Percentiles rank a stretch among this genome's conserved stretches.
Evolutionary conservation across 2,888 invertebrate species (phyloP).

Genomic region (Amphipyra tragopoginis): DNA sequence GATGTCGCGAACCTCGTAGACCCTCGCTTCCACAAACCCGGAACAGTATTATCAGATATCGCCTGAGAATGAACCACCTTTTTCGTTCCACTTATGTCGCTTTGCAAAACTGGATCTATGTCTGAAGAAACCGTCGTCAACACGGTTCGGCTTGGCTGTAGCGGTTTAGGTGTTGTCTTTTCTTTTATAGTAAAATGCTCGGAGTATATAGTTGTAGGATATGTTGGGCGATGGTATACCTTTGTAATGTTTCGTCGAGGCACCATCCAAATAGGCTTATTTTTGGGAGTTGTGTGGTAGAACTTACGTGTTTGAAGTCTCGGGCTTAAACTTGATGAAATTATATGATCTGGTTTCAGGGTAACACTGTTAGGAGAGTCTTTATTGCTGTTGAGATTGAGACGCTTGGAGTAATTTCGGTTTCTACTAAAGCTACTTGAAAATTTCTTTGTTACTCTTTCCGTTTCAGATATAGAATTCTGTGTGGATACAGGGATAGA

Average conservation of each 20-base stretch:
- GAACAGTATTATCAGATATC: constrained; percentile 85
- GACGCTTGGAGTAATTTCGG: constrained; percentile 80
- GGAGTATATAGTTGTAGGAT: constrained; percentile 81
- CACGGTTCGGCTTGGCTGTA: constrained; percentile 66
- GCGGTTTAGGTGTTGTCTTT: constrained; percentile 69
- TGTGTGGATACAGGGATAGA: constrained; percentile 72
- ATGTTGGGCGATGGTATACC: constrained; percentile 66
- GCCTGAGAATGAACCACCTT: constrained; percentile 82
- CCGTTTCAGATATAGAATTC: constrained; percentile 72
- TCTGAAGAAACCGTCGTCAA: constrained; percentile 85
- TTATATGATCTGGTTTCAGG: constrained; percentile 65
- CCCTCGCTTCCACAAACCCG: constrained; percentile 86
- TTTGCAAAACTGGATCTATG: constrained; percentile 86
- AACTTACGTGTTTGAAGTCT: constrained; percentile 78
- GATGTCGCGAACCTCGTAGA: constrained; percentile 82
- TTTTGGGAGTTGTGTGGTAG: constrained; percentile 80
- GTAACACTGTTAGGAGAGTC: constrained; percentile 83
- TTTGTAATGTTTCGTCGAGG: constrained; percentile 78
- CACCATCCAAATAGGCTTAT: constrained; percentile 83
- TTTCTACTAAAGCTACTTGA: constrained; percentile 74
- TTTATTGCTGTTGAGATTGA: constrained; percentile 76
- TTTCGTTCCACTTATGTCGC: constrained; percentile 78
- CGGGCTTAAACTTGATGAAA: constrained; percentile 64
- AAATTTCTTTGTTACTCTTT: constrained; percentile 69
- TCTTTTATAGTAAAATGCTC: constrained; percentile 83